phyloP scores from a whole-genome alignment of 2,888 invertebrate species.

The Hemicrepidius hirtus region DNA sequence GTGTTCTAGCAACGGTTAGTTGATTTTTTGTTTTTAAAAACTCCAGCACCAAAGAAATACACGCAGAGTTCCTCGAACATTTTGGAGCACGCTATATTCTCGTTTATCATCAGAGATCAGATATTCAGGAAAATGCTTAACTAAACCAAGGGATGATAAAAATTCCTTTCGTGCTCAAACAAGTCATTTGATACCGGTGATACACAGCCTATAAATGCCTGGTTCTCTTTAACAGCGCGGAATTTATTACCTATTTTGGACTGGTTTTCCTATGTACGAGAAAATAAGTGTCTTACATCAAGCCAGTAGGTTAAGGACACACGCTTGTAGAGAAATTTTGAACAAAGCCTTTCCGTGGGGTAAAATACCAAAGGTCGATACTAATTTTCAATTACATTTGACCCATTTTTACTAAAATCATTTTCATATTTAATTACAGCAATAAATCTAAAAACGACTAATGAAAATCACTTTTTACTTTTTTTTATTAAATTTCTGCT shows the following conservation, averaged over 20 bases:
- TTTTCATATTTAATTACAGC: too few species aligned
- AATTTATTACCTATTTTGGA: slow-evolving; percentile 10
- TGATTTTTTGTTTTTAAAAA: slow-evolving; percentile 21
- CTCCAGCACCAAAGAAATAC: background rate
- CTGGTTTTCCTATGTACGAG: background rate
- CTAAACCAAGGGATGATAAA: slow-evolving; percentile 26
- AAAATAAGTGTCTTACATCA: slow-evolving; percentile 3
- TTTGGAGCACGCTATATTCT: slow-evolving; percentile 11
- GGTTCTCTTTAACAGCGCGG: slow-evolving; percentile 1
- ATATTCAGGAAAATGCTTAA: slow-evolving; percentile 28
- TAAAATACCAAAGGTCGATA: too few species aligned
- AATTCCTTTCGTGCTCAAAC: slow-evolving; percentile 32
- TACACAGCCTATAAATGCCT: slow-evolving; percentile 27
- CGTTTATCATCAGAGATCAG: slow-evolving; percentile 32
- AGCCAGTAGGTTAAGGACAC: slow-evolving; percentile 2
- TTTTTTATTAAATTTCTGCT: too few species aligned
- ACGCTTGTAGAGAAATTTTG: background rate
- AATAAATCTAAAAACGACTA: too few species aligned
- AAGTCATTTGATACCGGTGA: slow-evolving; percentile 31
- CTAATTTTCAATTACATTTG: too few species aligned
- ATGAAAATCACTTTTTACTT: too few species aligned
- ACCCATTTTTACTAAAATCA: too few species aligned
- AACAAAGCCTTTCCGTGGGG: too few species aligned
- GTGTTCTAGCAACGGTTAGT: background rate
- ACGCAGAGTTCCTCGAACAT: background rate